phyloP scores from a whole-genome alignment of 1,140 invertebrate species.

The Sarcophaga bullata region DNA sequence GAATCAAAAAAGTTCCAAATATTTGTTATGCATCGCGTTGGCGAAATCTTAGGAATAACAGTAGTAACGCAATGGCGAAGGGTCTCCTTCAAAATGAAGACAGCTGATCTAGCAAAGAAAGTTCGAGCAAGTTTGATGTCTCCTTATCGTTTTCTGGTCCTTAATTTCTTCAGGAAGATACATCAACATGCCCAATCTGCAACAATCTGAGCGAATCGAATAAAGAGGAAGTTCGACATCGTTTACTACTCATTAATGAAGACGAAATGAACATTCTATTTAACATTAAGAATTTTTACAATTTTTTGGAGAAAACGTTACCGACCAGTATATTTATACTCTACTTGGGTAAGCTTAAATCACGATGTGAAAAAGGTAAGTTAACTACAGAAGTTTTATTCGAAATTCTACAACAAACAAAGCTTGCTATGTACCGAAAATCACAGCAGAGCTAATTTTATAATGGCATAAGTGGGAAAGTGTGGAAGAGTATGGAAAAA shows the following conservation, averaged over 20 bases:
- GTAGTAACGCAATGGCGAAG: conserved; percentile 31
- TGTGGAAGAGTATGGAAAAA: not conserved
- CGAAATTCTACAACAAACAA: not conserved
- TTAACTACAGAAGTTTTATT: not conserved
- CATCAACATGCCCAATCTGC: not conserved
- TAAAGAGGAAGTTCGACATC: not conserved
- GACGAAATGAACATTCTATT: not conserved
- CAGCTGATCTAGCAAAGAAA: conserved; percentile 40
- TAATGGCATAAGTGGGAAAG: not conserved
- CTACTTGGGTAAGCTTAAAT: not conserved
- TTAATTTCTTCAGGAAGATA: too few species aligned
- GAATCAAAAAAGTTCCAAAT: conserved; percentile 45
- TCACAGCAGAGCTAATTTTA: not conserved
- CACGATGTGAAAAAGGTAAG: not conserved
- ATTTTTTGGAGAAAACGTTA: not conserved
- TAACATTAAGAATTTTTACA: not conserved
- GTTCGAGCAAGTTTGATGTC: too few species aligned
- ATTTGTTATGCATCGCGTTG: conserved; percentile 47
- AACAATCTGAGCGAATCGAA: not conserved
- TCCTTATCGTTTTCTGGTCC: too few species aligned
- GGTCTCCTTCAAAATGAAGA: conserved; percentile 39
- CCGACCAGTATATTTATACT: not conserved
- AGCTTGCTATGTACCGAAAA: not conserved
- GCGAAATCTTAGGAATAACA: conserved; percentile 51
- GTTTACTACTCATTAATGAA: not conserved